Evolutionary conservation across 2,888 invertebrate genomes (phyloP).

Genomic region (Macroteleia sp.): DNA sequence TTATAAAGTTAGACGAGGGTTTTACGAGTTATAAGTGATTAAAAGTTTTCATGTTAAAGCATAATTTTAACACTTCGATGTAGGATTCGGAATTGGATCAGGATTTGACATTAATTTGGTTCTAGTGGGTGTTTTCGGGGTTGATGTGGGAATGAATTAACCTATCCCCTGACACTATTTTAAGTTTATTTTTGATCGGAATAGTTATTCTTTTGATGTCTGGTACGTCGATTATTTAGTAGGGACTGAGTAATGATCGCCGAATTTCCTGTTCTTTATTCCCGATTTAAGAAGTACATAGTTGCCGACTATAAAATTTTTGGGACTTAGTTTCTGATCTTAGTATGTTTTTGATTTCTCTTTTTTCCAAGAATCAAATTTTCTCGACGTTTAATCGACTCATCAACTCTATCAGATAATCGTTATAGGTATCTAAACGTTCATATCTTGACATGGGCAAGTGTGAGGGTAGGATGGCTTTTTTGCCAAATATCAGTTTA

Average conservation of each 20-base stretch:
- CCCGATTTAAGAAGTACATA: background rate
- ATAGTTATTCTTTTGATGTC: background rate
- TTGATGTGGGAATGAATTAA: background rate
- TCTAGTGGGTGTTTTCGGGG: too few species aligned
- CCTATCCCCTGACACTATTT: background rate
- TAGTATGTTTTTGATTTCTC: background rate
- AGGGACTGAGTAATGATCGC: background rate
- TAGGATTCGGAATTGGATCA: too few species aligned
- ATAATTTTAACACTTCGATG: too few species aligned
- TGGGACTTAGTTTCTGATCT: background rate
- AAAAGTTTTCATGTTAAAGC: too few species aligned
- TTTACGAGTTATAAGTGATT: too few species aligned
- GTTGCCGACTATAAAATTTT: background rate
- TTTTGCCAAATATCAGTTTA: background rate
- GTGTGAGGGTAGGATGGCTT: background rate
- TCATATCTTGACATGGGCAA: background rate
- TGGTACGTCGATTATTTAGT: background rate
- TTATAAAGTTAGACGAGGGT: too few species aligned
- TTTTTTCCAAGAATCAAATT: background rate
- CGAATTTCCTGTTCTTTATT: background rate
- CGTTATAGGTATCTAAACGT: conserved; percentile 7
- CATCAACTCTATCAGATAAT: conserved; percentile 10
- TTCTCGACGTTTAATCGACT: background rate
- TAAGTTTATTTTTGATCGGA: background rate
- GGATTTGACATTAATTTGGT: too few species aligned